Evolutionary conservation across 1,140 invertebrate genomes (phyloP), one percentile per base, ranked within the genome.

Genomic region (Aphidius gifuensis): DNA sequence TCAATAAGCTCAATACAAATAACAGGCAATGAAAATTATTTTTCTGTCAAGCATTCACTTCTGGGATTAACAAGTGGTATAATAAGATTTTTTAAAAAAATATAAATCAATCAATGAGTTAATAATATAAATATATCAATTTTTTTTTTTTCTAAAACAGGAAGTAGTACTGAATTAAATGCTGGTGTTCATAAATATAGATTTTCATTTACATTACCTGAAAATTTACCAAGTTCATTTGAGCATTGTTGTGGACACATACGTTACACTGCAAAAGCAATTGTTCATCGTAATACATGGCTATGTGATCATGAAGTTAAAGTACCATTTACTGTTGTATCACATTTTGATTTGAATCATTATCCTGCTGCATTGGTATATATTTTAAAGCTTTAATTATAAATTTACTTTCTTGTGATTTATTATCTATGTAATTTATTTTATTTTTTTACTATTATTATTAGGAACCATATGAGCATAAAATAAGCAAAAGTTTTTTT

Each of bases 271-370:
- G 82, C 92, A 3, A 93, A 92, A 80, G 91, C 91, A 4, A 90
- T 87, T 5, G 75, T 95, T 53, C 92, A 94, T 77, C 85, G 92
- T 38, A 91, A 32, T 32, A 3, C 92, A 46, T 94, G 92, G 92
- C 91, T 91, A 63, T 92, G 93, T 74, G 92, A 94, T 80, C 89
- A 93, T 70, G 90, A 92, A 69, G 87, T 87, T 51, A 93, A 93
- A 82, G 87, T 87, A 80, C 88, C 89, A 4, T 93, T 95, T 70
- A 94, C 91, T n/a, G 89, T 96, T 9, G 86, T 93, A 32, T 88
- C 89, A 66, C 87, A 90, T 21, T 84, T 93, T 64, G 92, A 96
- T 80, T 84, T 95, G 58, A 95, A 94, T 82, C 80, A 86, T 63
- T 87, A 89, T 79, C 80, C 84, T 6, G 82, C 83, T 61, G 79